Evolutionary conservation across 1,140 invertebrate species (phyloP), one percentile per base, ranked within the genome.

Genomic region (Ooceraea biroi): DNA sequence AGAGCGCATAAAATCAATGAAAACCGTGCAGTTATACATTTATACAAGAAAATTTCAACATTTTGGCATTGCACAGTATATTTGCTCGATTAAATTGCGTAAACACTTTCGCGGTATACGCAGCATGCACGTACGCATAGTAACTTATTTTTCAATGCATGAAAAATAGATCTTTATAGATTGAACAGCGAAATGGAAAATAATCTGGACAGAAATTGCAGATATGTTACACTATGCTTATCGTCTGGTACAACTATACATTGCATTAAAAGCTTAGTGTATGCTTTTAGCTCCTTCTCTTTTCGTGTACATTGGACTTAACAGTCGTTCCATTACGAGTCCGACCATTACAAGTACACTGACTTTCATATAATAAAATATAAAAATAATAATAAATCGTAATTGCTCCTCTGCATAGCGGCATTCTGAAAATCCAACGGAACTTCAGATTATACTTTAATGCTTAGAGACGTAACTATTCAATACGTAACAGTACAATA

Each of bases 331-430:
- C 57, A 78, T 77, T 48, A 27, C 52, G 58, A 52, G 14, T 36
- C 55, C 63, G 46, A 57, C 17, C 63, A 41, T 58, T 78, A 85
- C 27, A 68, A 19, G 7, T 58, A 73, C 50, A 60, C 36, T 30
- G 52, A 80, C 63, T 73, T 73, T 60, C 36, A 10, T 55, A n/a
- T 85, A 88, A 76, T 85, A 89, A 88, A 86, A 77, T 88, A 88
- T 73, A 88, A 89, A 88, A 88, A 85, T 89, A 88, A 84, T 72
- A 85, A 86, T 85, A 68, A 89, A 58, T 58, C 52, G 74, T n/a
- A 80, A 72, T 80, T 83, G 57, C 36, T 76, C 27, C 36, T 77
- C 12, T 69, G 25, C 57, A 44, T 46, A 55, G 82, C 60, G 19
- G 14, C 30, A 57, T 82, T 83, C 71, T 78, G 72, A 77, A 85